Evolutionary conservation across 2,888 invertebrate species (phyloP).

Genomic region (Andrena camellia): DNA sequence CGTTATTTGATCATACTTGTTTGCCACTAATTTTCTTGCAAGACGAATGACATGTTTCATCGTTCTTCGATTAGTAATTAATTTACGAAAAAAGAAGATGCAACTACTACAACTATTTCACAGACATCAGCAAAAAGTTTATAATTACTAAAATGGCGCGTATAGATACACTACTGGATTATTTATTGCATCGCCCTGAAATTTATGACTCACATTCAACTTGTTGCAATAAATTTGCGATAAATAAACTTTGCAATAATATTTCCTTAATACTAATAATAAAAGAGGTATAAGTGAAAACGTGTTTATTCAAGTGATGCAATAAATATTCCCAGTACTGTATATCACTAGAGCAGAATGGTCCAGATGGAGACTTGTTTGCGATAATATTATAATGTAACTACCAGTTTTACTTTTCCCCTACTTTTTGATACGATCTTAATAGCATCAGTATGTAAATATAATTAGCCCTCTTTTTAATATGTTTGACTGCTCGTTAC

Average conservation of each 20-base stretch:
- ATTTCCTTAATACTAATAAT: too few species aligned
- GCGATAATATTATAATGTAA: conserved; percentile 22
- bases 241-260: too few species aligned
- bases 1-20: too few species aligned
- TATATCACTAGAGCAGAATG: not conserved
- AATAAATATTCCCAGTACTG: too few species aligned
- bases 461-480: not conserved
- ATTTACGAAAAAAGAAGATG: conserved; percentile 41
- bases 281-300: too few species aligned
- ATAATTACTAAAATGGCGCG: conserved; percentile 57
- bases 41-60: not conserved
- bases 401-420: conserved; percentile 34
- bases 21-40: too few species aligned
- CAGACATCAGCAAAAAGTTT: conserved; percentile 64
- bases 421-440: conserved; percentile 25
- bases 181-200: too few species aligned
- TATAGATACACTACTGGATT: too few species aligned
- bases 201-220: too few species aligned
- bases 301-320: too few species aligned
- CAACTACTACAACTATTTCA: conserved; percentile 45
- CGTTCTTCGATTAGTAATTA: conserved; percentile 41
- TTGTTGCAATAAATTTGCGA: too few species aligned
- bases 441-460: not conserved
- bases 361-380: conserved; percentile 31
- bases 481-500: not conserved